Percentiles rank a stretch among this genome's conserved stretches.
These are phyloP conservation scores for Graptemys geographica DNA, from an alignment of 2,797 vertebrate genomes.

Conservation along the genomic window DNA sequence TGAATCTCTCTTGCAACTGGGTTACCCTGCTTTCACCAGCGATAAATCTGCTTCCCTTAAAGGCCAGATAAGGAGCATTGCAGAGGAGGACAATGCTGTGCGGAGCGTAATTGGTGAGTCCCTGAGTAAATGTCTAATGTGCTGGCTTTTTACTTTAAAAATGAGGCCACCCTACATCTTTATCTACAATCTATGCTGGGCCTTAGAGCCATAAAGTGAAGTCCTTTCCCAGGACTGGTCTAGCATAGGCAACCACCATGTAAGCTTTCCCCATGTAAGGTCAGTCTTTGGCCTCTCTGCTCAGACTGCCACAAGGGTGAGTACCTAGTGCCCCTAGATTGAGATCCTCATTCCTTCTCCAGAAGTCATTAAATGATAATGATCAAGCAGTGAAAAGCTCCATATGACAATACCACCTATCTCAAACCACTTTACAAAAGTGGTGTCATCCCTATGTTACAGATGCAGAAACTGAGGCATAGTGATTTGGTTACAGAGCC, in stretches of 20 bases:
- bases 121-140: background rate
- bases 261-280: background rate
- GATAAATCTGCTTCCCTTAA: conserved; percentile 74
- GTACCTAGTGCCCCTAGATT: background rate
- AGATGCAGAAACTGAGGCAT: background rate
- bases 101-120: conserved; percentile 77
- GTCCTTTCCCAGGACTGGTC: background rate
- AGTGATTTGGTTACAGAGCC: background rate
- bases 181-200: background rate
- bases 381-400: background rate
- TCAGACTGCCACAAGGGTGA: background rate
- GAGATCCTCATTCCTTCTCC: background rate
- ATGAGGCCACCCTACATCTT: too few species aligned
- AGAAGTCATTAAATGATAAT: background rate
- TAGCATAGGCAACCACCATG: background rate
- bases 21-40: conserved; percentile 60
- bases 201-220: fast-evolving
- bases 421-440: background rate
- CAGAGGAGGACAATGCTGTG: conserved; percentile 77
- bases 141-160: background rate
- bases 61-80: conserved; percentile 83
- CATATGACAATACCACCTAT: background rate
- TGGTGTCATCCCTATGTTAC: background rate
- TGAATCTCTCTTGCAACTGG: conserved; percentile 58
- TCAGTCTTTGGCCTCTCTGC: background rate